Base-by-base conservation (phyloP, 2,113 vertebrate species). In the Amblyopsis rosae region DNA sequence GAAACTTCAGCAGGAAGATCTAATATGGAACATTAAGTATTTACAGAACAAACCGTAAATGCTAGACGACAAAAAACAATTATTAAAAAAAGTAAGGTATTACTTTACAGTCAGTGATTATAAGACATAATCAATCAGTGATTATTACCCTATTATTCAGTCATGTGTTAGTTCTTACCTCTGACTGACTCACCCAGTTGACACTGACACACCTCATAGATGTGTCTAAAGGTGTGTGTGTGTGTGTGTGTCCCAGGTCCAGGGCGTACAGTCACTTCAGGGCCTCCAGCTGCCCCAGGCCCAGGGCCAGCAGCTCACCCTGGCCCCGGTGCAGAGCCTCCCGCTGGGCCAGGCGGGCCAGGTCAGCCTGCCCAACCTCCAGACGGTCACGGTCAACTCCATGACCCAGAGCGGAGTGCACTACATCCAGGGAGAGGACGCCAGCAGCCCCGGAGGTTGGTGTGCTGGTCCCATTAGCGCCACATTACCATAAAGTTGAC, bases 181-280 rank as follows among this genome's bases (percentile, higher is more conserved):
- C 26, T 26, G 26, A 26, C 26, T 26, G 26, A 26, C 26, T 26
- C 26, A 26, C 26, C 26, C 26, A 26, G 26, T 26, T 26, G 26
- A 26, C 26, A 26, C 26, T 19, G 55, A 6, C 55, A 19, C n/a
- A 12, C 57, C 17, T 57, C 4, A 26, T 8, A 47, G 13, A 5
- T 41, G 0, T 55, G 15, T 3, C 48, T 5, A 0, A 12, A 9
- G 8, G 3, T 35, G 9, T 50, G 33, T 67, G 45, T 58, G 54
- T 47, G 54, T 5, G 54, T 9, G 12, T 15, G 1, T 53, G 32
- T 54, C 13, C 12, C 64, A 91, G 90, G 96, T 99, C 81, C 98
- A 99, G 90, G 97, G 97, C 62, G 96, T 99, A 61, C 98, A 99
- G 91, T 98, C 96, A 81, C 96, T 99, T 78, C 98, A 99, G 91